Conservation (phyloP, 1,140 invertebrate species). For the Plutomurus gul region DNA sequence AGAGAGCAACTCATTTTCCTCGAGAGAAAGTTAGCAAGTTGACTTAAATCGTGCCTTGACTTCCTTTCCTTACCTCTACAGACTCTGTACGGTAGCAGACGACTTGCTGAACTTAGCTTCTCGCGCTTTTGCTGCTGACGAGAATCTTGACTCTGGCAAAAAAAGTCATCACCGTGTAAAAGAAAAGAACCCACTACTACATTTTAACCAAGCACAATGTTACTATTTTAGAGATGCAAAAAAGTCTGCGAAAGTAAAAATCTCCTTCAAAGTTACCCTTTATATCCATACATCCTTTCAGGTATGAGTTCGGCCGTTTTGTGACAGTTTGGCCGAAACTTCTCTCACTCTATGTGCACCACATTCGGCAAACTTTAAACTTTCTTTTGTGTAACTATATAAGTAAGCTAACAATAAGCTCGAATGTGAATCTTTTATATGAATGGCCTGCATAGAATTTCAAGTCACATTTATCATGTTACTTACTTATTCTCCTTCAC, state of each 20-base stretch:
- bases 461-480: not conserved
- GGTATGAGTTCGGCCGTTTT: not conserved
- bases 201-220: not conserved
- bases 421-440: slow-evolving; percentile 3
- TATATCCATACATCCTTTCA: not conserved
- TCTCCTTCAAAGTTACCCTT: not conserved
- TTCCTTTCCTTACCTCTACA: no score
- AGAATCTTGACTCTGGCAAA: slow-evolving; percentile 3
- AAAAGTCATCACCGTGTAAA: no score
- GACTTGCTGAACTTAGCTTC: no score
- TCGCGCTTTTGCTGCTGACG: no score
- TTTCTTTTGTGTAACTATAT: not conserved
- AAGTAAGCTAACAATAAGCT: not conserved
- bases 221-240: slow-evolving; percentile 6
- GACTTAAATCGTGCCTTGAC: no score
- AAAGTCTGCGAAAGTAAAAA: not conserved
- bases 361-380: not conserved
- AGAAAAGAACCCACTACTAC: not conserved
- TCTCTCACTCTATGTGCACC: not conserved
- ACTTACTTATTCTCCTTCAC: no score
- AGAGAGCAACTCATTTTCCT: slow-evolving; percentile 19
- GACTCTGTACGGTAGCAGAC: no score
- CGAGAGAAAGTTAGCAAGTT: not conserved
- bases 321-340: not conserved
- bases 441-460: not conserved